Percentiles rank a stretch among this genome's conserved stretches.
phyloP scores from a whole-genome alignment of 2,888 invertebrate genomes.

The Lithophane ornitopus region DNA sequence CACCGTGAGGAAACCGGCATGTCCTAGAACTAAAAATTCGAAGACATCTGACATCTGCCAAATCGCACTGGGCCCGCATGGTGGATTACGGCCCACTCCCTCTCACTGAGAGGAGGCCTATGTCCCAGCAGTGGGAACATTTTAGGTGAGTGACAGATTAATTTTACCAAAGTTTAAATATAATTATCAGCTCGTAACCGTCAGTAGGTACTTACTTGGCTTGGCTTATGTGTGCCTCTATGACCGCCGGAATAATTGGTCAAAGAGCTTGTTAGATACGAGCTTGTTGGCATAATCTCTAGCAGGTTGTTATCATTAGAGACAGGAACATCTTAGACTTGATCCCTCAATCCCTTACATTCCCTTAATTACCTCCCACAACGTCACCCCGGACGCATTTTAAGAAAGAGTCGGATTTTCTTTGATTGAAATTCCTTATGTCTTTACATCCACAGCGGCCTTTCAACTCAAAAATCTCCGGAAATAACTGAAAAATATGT shows the following conservation, averaged over 20 bases:
- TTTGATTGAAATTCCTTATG: neutral
- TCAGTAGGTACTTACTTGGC: neutral
- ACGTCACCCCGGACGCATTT: no score
- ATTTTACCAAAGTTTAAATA: neutral
- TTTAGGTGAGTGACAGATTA: neutral
- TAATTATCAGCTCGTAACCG: neutral
- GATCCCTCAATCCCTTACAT: slow-evolving; percentile 11
- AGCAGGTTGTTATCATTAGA: neutral
- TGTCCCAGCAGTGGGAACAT: no score
- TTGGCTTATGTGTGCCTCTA: no score
- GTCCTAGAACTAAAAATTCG: no score
- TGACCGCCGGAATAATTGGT: neutral
- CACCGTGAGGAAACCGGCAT: no score
- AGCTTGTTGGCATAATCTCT: slow-evolving; percentile 6
- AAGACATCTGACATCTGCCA: no score
- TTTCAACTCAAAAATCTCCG: neutral
- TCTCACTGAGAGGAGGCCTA: no score
- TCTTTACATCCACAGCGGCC: neutral
- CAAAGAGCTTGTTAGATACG: neutral
- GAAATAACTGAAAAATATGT: neutral
- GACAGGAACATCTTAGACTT: neutral
- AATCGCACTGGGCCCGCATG: no score
- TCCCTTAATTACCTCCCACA: slow-evolving; percentile 2
- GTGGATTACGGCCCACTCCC: no score
- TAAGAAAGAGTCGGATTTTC: neutral